Percentiles rank a stretch among this genome's conserved stretches.
Evolutionary conservation across 2,888 invertebrate genomes (phyloP).

Genomic region (Linyphia triangularis): DNA sequence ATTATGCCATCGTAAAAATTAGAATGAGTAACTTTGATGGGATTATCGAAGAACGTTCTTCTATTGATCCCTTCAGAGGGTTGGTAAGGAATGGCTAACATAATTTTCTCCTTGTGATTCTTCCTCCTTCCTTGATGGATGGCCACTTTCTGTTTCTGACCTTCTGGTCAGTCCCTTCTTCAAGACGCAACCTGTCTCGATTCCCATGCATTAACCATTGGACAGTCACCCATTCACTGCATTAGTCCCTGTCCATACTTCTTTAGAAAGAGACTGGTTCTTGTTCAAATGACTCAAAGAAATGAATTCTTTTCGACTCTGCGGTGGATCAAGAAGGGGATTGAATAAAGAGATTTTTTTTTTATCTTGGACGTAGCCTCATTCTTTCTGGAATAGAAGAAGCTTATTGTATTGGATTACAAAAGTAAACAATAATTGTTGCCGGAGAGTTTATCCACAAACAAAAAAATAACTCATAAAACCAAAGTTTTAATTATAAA

Average conservation of each 20-base stretch:
- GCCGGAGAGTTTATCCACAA: no score
- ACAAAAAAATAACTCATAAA: no score
- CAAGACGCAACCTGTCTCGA: conserved; percentile 57
- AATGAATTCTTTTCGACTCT: conserved; percentile 12
- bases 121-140: conserved; percentile 49
- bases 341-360: neutral
- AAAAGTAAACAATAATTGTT: no score
- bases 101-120: conserved; percentile 44
- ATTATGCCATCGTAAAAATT: no score
- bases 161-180: conserved; percentile 41
- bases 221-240: conserved; percentile 51
- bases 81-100: conserved; percentile 4
- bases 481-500: no score
- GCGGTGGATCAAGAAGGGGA: neutral
- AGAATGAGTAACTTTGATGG: no score
- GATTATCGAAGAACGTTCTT: no score
- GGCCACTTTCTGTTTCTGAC: conserved; percentile 48
- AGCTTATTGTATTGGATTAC: no score
- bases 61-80: no score
- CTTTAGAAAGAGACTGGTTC: conserved; percentile 12
- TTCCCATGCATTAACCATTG: conserved; percentile 70
- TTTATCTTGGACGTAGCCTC: no score
- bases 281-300: conserved; percentile 49
- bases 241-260: conserved; percentile 42
- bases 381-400: no score